Evolutionary conservation across 2,797 vertebrate species (phyloP).

Genomic region (Eidolon dupreanum): DNA sequence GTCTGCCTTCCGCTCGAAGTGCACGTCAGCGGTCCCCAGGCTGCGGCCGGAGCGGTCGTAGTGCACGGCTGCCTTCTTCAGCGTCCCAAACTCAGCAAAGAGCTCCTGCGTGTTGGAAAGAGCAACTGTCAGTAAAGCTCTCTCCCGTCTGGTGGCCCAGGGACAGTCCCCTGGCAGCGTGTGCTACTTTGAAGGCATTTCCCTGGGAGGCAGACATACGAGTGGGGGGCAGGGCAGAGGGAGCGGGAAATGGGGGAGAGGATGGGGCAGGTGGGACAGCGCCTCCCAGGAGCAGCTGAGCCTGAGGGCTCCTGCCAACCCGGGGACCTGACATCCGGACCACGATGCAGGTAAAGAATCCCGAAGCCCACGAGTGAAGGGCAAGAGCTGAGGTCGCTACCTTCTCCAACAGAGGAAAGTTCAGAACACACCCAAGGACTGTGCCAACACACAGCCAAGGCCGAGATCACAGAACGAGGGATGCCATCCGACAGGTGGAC

Average conservation of each 20-base stretch:
- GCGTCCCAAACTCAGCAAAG: slow-evolving; percentile 97
- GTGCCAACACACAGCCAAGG: neutral
- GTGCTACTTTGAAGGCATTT: neutral
- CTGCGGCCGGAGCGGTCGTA: slow-evolving; percentile 97
- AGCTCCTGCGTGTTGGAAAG: slow-evolving; percentile 88
- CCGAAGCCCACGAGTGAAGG: neutral
- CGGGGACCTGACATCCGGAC: neutral
- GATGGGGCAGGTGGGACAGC: neutral
- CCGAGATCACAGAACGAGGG: slow-evolving; percentile 34
- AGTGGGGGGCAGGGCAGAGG: neutral
- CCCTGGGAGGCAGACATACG: neutral
- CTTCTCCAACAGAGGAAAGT: neutral
- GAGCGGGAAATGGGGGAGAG: neutral
- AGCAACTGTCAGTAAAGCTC: neutral
- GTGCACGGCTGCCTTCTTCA: slow-evolving; percentile 98
- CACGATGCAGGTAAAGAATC: neutral
- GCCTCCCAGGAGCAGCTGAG: neutral
- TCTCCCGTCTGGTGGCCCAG: neutral
- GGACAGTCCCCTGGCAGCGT: neutral
- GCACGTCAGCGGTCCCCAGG: slow-evolving; percentile 96
- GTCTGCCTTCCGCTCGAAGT: slow-evolving; percentile 97
- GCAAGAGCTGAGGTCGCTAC: neutral
- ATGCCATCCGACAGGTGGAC: neutral
- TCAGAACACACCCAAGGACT: neutral
- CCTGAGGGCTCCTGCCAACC: neutral